Percentiles rank a stretch among this genome's conserved stretches.
These are phyloP conservation scores for Monarcha castaneiventris DNA, from an alignment of 2,113 vertebrate species.

Conservation along the genomic window DNA sequence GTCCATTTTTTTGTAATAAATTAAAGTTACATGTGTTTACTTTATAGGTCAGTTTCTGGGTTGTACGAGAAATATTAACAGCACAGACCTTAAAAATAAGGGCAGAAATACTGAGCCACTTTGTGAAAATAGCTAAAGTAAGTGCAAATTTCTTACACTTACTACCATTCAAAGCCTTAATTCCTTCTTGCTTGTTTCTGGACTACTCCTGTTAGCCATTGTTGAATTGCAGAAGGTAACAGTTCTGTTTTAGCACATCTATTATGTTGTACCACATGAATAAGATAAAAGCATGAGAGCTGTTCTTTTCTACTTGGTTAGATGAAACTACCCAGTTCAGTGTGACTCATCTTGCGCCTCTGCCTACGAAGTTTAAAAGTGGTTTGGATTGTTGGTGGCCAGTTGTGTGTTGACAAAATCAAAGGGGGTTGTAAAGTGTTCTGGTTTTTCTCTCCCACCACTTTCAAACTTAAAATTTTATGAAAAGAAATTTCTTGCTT, in stretches of 20 bases:
- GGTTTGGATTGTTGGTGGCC: background rate
- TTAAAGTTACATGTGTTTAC: slow-evolving; percentile 35
- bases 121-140: slow-evolving; percentile 98
- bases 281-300: background rate
- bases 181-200: background rate
- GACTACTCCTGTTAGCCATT: background rate
- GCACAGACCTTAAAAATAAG: slow-evolving; percentile 95
- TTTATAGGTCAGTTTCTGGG: slow-evolving; percentile 94
- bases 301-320: background rate
- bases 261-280: background rate
- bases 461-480: background rate
- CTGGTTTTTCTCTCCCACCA: background rate
- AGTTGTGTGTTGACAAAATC: background rate
- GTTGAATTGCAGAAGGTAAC: background rate
- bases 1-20: background rate
- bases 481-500: background rate
- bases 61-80: slow-evolving; percentile 93
- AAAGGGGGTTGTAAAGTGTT: background rate
- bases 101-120: slow-evolving; percentile 93
- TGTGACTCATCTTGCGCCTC: background rate
- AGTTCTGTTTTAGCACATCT: background rate
- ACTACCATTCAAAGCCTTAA: background rate
- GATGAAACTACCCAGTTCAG: background rate
- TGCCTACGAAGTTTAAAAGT: background rate
- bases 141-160: slow-evolving; percentile 48